Percentiles rank a stretch among this genome's conserved stretches.
These are phyloP conservation scores for Pogonomyrmex barbatus DNA, from an alignment of 1,140 invertebrate species.

Conservation along the genomic window DNA sequence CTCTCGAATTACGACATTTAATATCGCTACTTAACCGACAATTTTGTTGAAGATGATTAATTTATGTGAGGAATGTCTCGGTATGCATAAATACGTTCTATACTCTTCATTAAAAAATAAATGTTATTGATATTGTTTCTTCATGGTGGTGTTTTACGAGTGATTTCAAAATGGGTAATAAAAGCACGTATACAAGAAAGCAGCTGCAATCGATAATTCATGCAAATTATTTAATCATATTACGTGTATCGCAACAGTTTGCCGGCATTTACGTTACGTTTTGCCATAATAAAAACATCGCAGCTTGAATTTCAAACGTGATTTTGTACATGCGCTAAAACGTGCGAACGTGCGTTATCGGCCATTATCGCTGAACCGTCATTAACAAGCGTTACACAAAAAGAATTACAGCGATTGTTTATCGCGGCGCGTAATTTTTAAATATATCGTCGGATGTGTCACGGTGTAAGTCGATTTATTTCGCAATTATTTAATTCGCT, in stretches of 20 bases:
- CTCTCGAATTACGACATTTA: background rate
- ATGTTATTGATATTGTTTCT: background rate
- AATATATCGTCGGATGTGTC: background rate
- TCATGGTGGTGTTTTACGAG: background rate
- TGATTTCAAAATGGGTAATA: background rate
- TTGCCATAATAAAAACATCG: background rate
- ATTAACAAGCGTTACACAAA: constrained; percentile 9
- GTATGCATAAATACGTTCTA: background rate
- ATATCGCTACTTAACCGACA: background rate
- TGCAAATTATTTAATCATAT: constrained; percentile 12
- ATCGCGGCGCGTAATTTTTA: background rate
- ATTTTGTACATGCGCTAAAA: constrained; percentile 3
- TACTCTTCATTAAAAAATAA: background rate
- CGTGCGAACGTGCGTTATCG: background rate
- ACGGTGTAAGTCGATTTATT: background rate
- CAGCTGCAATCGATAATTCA: background rate
- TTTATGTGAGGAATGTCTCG: background rate
- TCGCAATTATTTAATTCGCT: constrained; percentile 33
- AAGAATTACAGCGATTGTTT: background rate
- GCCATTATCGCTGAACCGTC: background rate
- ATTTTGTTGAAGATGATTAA: background rate
- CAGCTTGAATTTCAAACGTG: background rate
- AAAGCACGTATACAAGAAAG: background rate
- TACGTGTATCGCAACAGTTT: background rate
- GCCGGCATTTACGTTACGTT: constrained; percentile 29